Base-by-base conservation (phyloP, 2,113 vertebrate species). In the Corythaixoides concolor region DNA sequence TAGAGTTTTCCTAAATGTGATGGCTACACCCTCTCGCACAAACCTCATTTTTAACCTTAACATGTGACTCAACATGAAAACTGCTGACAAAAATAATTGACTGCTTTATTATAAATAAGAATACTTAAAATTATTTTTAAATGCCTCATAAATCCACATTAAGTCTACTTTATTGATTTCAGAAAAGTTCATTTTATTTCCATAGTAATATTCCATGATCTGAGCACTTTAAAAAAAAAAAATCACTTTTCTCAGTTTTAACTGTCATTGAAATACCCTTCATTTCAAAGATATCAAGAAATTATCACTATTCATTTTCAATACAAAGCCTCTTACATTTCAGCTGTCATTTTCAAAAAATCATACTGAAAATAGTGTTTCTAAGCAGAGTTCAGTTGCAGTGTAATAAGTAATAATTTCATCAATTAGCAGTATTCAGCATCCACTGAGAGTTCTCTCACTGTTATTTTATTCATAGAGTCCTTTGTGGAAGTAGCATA, bases 401-500 rank as follows among this genome's bases (percentile, higher is more conserved):
- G 32, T 50, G 89, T 93, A 97, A 96, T 96, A 97, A 97, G 93
- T 93, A 96, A 95, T 97, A 97, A 96, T 97, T 97, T 97, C 91
- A 97, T 97, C 85, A 96, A 97, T 97, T 97, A 97, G 93, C 92
- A 93, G 85, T 67, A 96, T 97, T 96, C 95, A 97, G 83, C 97
- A 96, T 96, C 95, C 95, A 94, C 90, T 94, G 96, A 86, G 91
- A 96, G 85, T 97, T 91, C 88, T 95, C 95, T 96, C 95, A 95
- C 97, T 97, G 95, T 97, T 96, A 96, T 97, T 98, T 97, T 96
- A 97, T 96, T 97, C 95, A 97, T 22, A 69, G 88, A 97, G 91
- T 92, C 89, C 88, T 97, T 97, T 96, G 83, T 95, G 90, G 92
- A 97, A 97, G 77, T 85, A 95, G 84, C 84, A 93, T 93, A 96